Conservation (phyloP, 2,888 invertebrate species). For the Tipula helvola region DNA sequence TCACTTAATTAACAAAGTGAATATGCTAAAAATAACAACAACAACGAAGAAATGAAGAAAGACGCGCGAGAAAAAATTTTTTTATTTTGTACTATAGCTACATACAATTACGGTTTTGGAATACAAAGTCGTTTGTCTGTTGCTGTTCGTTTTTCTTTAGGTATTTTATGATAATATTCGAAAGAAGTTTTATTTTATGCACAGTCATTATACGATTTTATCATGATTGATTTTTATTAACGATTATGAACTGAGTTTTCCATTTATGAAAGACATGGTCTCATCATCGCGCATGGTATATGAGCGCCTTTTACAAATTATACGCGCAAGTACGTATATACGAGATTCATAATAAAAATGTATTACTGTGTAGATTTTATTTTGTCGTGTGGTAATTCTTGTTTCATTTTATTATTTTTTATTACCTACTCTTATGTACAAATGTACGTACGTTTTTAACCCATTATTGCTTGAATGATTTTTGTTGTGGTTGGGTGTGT, state of each 20-base stretch:
- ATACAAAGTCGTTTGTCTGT: background rate
- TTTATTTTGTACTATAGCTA: background rate
- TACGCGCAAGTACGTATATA: no score
- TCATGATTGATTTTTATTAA: background rate
- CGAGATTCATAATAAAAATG: background rate
- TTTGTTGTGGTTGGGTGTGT: background rate
- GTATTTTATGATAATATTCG: background rate
- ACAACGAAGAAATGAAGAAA: background rate
- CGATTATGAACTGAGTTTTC: background rate
- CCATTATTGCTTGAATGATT: background rate
- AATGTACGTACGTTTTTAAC: background rate
- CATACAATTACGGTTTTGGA: background rate
- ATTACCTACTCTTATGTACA: background rate
- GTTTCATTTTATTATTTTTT: background rate
- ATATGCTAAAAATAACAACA: background rate
- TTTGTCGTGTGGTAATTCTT: background rate
- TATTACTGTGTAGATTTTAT: background rate
- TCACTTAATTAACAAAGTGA: background rate
- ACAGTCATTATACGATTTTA: background rate
- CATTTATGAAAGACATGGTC: background rate
- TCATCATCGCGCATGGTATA: background rate
- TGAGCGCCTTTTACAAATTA: background rate
- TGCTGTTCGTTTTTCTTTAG: background rate
- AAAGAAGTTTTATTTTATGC: background rate
- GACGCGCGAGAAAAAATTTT: background rate